Evolutionary conservation across 2,888 invertebrate species (phyloP).

Genomic region (Icerya purchasi): DNA sequence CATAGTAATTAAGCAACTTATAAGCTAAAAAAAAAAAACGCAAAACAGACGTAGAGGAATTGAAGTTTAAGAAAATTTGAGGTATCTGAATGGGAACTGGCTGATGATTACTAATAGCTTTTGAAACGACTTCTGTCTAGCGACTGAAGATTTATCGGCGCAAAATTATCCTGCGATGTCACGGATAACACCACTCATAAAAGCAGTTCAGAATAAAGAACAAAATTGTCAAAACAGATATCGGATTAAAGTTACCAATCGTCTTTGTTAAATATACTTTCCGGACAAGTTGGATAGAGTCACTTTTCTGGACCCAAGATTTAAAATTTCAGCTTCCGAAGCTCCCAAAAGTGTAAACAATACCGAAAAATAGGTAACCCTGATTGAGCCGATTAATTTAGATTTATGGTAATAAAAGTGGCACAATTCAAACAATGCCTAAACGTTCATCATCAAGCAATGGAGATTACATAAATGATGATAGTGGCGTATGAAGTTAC

Average conservation of each 20-base stretch:
- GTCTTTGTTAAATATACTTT: not conserved
- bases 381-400: not conserved
- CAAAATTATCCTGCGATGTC: not conserved
- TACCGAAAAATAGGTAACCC: not conserved
- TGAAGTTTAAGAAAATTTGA: not conserved
- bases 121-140: not conserved
- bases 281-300: not conserved
- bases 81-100: not conserved
- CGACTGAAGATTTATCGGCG: not conserved
- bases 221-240: not conserved
- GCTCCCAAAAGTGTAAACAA: not conserved
- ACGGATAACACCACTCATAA: not conserved
- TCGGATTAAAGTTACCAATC: not conserved
- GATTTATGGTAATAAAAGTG: not conserved
- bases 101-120: not conserved
- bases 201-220: not conserved
- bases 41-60: not conserved
- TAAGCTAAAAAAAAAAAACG: not conserved
- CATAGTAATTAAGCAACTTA: not conserved
- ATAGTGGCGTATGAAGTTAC: not conserved
- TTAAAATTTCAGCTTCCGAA: not conserved
- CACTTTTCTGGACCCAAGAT: not conserved
- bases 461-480: not conserved
- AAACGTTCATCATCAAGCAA: not conserved
- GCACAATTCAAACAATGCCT: not conserved